Percentiles rank a stretch among this genome's conserved stretches.
phyloP scores from a whole-genome alignment of 2,113 vertebrate genomes.

The Arizona elegans region DNA sequence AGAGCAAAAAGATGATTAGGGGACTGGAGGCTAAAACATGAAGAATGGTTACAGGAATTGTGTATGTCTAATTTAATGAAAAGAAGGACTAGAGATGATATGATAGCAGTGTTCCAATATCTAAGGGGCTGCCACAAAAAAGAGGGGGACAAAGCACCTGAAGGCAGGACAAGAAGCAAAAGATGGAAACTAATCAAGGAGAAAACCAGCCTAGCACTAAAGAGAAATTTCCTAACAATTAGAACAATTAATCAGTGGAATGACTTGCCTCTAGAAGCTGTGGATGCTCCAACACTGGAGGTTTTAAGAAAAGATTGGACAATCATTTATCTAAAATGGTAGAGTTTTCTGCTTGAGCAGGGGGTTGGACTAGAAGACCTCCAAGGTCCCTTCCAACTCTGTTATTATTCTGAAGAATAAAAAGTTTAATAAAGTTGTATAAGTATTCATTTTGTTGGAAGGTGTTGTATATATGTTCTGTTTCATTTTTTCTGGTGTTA shows the following conservation, averaged over 20 bases:
- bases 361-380: too few species aligned
- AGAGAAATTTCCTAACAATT: neutral
- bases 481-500: too few species aligned
- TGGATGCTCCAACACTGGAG: too few species aligned
- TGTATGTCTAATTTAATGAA: neutral
- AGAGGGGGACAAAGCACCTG: neutral
- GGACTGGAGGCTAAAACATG: neutral
- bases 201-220: neutral
- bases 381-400: too few species aligned
- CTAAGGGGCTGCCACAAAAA: neutral
- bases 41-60: neutral
- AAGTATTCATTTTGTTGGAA: too few species aligned
- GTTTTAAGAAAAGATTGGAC: too few species aligned
- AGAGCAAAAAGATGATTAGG: neutral
- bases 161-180: neutral
- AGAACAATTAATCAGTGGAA: neutral
- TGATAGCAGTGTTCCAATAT: neutral
- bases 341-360: too few species aligned
- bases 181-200: neutral
- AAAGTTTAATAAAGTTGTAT: too few species aligned
- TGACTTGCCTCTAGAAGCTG: too few species aligned
- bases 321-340: too few species aligned
- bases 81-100: neutral
- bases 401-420: too few species aligned
- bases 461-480: too few species aligned